Percentiles rank a stretch among this genome's conserved stretches.
phyloP scores from a whole-genome alignment of 2,797 vertebrate species.

The Harpagifer antarcticus region DNA sequence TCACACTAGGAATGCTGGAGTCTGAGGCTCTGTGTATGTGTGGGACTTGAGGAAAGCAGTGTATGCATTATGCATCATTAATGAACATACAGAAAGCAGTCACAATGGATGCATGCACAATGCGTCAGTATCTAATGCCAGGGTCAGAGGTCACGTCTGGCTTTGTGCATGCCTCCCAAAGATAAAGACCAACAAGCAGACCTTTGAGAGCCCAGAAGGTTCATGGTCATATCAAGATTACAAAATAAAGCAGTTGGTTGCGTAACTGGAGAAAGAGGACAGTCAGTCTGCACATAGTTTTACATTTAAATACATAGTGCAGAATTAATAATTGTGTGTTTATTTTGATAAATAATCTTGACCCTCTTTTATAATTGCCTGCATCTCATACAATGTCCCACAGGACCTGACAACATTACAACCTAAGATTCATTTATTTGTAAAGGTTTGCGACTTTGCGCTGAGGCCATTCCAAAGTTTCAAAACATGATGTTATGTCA shows the following conservation, averaged over 20 bases:
- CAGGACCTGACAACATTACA: not conserved
- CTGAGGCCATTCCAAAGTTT: not conserved
- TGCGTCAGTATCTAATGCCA: constrained; percentile 67
- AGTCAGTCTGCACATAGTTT: not conserved
- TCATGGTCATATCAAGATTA: constrained; percentile 58
- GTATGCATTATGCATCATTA: constrained; percentile 75
- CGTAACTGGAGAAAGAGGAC: constrained; percentile 52
- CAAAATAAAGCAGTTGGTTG: constrained; percentile 62
- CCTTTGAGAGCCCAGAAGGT: constrained; percentile 70
- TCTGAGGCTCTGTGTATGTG: constrained; percentile 38
- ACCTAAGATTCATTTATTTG: not conserved
- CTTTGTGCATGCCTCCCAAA: constrained; percentile 75
- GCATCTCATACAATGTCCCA: not conserved
- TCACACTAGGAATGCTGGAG: constrained; percentile 55
- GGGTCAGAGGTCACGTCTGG: constrained; percentile 78
- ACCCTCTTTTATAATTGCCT: not conserved
- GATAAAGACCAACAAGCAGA: constrained; percentile 76
- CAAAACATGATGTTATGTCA: not conserved
- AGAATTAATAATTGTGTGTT: not conserved
- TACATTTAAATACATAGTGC: not conserved
- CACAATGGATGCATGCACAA: constrained; percentile 73
- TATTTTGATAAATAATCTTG: not conserved
- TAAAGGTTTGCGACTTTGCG: not conserved
- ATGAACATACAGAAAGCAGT: constrained; percentile 64
- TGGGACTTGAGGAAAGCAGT: constrained; percentile 40